phyloP scores from a whole-genome alignment of 2,797 vertebrate species.

The Lacerta viridis region DNA sequence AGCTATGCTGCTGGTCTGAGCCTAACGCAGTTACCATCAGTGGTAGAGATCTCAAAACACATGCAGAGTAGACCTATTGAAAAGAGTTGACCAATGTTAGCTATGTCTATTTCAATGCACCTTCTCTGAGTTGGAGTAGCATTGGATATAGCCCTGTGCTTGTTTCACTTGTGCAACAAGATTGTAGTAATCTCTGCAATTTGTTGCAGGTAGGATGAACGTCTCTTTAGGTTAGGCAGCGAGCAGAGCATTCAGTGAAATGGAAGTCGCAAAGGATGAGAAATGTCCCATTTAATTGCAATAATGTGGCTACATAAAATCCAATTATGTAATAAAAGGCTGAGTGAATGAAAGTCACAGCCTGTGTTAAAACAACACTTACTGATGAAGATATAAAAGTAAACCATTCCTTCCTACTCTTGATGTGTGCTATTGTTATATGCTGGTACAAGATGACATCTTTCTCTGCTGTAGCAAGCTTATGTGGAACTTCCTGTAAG shows the following conservation, averaged over 20 bases:
- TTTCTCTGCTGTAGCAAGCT: background rate
- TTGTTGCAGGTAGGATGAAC: background rate
- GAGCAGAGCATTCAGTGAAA: slow-evolving; percentile 15
- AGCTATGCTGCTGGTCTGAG: no score
- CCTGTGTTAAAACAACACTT: background rate
- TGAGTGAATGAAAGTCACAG: slow-evolving; percentile 44
- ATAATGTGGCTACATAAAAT: slow-evolving; percentile 26
- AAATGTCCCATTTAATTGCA: slow-evolving; percentile 43
- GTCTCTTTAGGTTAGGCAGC: slow-evolving; percentile 13
- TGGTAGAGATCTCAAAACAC: background rate
- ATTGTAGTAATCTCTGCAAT: background rate
- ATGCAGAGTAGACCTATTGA: background rate
- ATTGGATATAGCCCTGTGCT: background rate
- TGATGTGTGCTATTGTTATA: slow-evolving; percentile 1
- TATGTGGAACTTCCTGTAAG: background rate
- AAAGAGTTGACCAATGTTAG: no score
- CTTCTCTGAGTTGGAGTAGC: no score
- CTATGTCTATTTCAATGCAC: no score
- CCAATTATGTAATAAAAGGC: slow-evolving; percentile 34
- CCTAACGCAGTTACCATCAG: background rate
- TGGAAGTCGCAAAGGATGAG: slow-evolving; percentile 40
- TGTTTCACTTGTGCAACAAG: background rate
- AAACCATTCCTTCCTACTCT: background rate
- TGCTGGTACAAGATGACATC: background rate
- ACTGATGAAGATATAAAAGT: slow-evolving; percentile 22